Evolutionary conservation across 2,888 invertebrate species (phyloP).

Genomic region (Yponomeuta malinellus): DNA sequence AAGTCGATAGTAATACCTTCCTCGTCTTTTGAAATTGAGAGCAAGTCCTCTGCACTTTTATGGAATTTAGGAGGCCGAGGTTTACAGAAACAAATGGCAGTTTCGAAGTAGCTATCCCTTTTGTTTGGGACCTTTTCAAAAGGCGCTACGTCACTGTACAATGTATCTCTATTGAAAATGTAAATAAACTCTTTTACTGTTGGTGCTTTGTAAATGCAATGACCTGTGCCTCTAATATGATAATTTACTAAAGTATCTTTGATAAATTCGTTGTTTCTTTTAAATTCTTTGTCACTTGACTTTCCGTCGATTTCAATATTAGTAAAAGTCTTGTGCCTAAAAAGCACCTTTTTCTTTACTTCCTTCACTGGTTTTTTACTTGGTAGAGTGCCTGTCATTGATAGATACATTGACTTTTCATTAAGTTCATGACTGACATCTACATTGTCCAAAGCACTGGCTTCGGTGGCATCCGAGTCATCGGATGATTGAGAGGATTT

Average conservation of each 20-base stretch:
- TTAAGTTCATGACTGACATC: slow-evolving; percentile 54
- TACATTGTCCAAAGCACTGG: slow-evolving; percentile 67
- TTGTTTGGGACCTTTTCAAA: slow-evolving; percentile 49
- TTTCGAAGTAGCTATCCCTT: slow-evolving; percentile 61
- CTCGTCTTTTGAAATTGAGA: slow-evolving; percentile 40
- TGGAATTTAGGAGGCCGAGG: slow-evolving; percentile 57
- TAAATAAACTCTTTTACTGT: slow-evolving; percentile 63
- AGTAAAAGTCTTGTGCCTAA: slow-evolving; percentile 68
- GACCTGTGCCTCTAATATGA: slow-evolving; percentile 67
- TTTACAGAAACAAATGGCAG: slow-evolving; percentile 69
- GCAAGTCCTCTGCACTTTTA: slow-evolving; percentile 63
- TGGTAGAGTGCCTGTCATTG: slow-evolving; percentile 65
- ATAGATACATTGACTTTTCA: slow-evolving; percentile 47
- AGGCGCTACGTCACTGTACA: slow-evolving; percentile 48
- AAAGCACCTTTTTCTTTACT: slow-evolving; percentile 53
- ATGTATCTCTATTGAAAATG: slow-evolving; percentile 64
- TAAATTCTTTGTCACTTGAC: slow-evolving; percentile 46
- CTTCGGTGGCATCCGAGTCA: slow-evolving; percentile 52
- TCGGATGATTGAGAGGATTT: slow-evolving; percentile 33
- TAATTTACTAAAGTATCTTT: slow-evolving; percentile 62
- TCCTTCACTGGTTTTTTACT: slow-evolving; percentile 43
- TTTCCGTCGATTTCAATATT: slow-evolving; percentile 64
- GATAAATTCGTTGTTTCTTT: slow-evolving; percentile 50
- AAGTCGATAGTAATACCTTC: slow-evolving; percentile 50
- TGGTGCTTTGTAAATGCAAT: slow-evolving; percentile 64